phyloP scores from a whole-genome alignment of 2,888 invertebrate species.

The Philereme transversata region DNA sequence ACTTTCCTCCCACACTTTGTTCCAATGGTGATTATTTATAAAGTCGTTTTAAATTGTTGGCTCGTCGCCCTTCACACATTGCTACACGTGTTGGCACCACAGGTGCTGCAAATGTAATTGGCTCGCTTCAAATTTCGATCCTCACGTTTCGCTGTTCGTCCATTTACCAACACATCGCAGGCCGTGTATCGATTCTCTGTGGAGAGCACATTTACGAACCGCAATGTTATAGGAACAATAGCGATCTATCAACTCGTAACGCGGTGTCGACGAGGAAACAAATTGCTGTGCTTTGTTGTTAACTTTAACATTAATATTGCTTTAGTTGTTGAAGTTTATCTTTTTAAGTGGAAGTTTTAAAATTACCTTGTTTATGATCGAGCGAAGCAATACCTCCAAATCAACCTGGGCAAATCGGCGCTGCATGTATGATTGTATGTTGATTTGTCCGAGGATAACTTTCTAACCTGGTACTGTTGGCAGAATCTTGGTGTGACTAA shows the following conservation, averaged over 20 bases:
- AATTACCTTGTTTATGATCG: too few relatives aligned
- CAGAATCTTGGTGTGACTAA: too few relatives aligned
- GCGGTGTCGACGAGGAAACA: constrained; percentile 38
- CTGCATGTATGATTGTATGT: too few relatives aligned
- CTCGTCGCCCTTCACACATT: constrained; percentile 15
- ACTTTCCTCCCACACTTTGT: too few relatives aligned
- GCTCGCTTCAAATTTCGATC: constrained; percentile 28
- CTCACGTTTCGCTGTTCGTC: constrained; percentile 4
- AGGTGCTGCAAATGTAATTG: constrained; percentile 33
- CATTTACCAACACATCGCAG: constrained; percentile 15
- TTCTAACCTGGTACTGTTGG: too few relatives aligned
- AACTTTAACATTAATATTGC: constrained; percentile 30
- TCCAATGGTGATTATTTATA: constrained; percentile 1
- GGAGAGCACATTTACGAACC: constrained; percentile 20
- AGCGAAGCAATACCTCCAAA: too few relatives aligned
- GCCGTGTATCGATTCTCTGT: constrained; percentile 10
- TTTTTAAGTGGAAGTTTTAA: neutral
- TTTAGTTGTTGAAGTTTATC: constrained; percentile 6
- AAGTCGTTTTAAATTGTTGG: constrained; percentile 4
- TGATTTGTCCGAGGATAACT: too few relatives aligned
- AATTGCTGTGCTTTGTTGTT: constrained; percentile 43
- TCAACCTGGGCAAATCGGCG: too few relatives aligned
- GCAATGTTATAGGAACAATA: constrained; percentile 43
- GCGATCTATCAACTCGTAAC: constrained; percentile 43
- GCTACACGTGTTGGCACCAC: constrained; percentile 23